Base-by-base conservation (phyloP, 1,140 invertebrate genomes). In the Aphaenogaster floridana region DNA sequence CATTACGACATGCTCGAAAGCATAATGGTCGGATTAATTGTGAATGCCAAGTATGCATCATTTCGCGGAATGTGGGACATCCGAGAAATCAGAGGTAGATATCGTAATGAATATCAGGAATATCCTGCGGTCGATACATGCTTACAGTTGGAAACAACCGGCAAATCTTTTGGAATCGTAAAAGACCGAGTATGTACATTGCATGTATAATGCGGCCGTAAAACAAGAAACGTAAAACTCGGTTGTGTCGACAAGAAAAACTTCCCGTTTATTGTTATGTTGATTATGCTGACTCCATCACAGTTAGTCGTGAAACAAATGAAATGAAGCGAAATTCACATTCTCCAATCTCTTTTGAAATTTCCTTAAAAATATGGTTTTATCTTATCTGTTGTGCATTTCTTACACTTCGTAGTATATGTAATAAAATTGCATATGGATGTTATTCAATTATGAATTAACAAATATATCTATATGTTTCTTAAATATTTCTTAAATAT, bases 1-100 rank as follows among this genome's bases (percentile, higher is more conserved):
- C 74, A 45, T 15, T 9, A 48, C 9, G 9, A 9, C 36, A 28
- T 42, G 54, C 50, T 68, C 13, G 28, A 21, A 39, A 68, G 39
- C 21, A 59, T 74, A 74, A 74, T 83, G 1, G 3, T 69, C 52
- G 2, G 28, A 45, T 59, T 39, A 48, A 42, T 59, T 59, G 21
- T 36, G 54, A 72, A 74, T 59, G 52, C 28, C 6, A 28, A 34
- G 7, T 72, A 59, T 59, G 54, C 42, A 50, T 61, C 13, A 74
- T 83, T 74, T 83, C 7, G 7, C 28, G 17, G 68, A 61, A 59
- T 72, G 39, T 72, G n/a, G 17, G 15, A 74, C 39, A 61, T 83
- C 1, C 8, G 54, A 36, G 39, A 8, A 36, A 57, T n/a, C 39
- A 15, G 8, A 7, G 6, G 17, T 13, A 42, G 11, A 74, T 6